Evolutionary conservation across 2,113 vertebrate genomes (phyloP).

Genomic region (Mobula hypostoma): DNA sequence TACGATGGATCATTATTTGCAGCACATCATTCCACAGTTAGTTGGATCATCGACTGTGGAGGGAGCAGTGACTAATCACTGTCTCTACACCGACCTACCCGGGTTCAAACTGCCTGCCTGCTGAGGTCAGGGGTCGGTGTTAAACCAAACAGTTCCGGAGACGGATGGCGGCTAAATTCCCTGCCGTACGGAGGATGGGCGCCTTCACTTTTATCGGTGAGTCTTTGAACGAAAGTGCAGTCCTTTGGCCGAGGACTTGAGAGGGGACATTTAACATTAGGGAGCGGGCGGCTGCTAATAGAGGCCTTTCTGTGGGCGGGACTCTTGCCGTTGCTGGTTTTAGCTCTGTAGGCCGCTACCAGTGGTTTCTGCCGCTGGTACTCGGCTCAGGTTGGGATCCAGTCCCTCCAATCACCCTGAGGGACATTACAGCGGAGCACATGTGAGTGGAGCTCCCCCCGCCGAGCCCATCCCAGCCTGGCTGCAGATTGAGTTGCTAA

Average conservation of each 20-base stretch:
- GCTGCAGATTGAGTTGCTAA: background rate
- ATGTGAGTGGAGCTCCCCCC: too few relatives aligned
- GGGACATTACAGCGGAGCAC: too few relatives aligned
- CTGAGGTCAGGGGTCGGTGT: background rate
- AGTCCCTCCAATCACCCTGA: too few relatives aligned
- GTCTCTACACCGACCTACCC: background rate
- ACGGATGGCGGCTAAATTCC: conserved; percentile 5
- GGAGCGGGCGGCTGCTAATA: background rate
- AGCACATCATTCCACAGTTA: background rate
- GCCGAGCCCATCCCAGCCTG: background rate
- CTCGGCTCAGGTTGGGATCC: too few relatives aligned
- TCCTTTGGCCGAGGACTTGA: too few relatives aligned
- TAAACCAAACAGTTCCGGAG: background rate
- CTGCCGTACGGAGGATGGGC: conserved; percentile 6
- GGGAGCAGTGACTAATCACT: too few relatives aligned
- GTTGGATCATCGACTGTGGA: too few relatives aligned
- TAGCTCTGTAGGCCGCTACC: background rate
- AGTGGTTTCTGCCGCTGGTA: too few relatives aligned
- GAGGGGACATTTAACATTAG: background rate
- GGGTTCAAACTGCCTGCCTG: background rate
- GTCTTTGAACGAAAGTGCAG: background rate
- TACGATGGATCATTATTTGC: background rate
- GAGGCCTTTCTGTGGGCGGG: background rate
- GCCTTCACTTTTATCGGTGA: conserved; percentile 19
- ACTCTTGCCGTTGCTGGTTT: background rate